Base-by-base conservation (phyloP, 2,888 invertebrate genomes). In the Zeuzera pyrina region DNA sequence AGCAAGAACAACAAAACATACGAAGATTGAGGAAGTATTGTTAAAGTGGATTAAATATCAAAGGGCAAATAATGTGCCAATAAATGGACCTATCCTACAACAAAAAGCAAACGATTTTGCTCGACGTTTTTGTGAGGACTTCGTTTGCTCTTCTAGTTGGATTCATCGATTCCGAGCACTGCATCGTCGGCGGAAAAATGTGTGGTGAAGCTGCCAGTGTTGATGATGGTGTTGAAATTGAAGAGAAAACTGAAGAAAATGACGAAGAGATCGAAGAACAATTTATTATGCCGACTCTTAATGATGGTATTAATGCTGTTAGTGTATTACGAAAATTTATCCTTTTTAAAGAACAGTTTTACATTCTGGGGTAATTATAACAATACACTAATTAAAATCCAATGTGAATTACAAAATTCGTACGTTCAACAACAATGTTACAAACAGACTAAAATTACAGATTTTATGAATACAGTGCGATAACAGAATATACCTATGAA, bases 241-340 rank as follows among this genome's bases (percentile, higher is more conserved):
- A 27, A 27, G 15, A 27, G 27, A 13, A 27, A 27, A 27, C 4
- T 27, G 27, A 14, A 7, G 13, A 27, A 12, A 8, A 27, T 8
- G 12, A 27, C 3, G 27, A 27, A 27, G 27, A 12, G 6, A 6
- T 13, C 3, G 27, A 27, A 27, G 23, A 23, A 23, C 23, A 23
- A 23, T 23, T 23, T 23, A 23, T 10, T 8, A 3, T 29, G 29
- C 14, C 14, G 16, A 29, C 14, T 15, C 12, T 29, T 15, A 39
- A 21, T 35, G 35, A 40, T 13, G 38, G 36, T 41, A 35, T 44
- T 29, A 42, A 39, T 38, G 41, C 42, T 38, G 29, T 43, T 24
- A 43, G 26, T 39, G 39, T 42, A 32, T 43, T 43, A 39, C 22
- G 36, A 43, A 41, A 23, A 42, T 38, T 41, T 35, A 30, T 39